Evolutionary conservation across 2,888 invertebrate genomes (phyloP), one percentile per base, ranked within the genome.

Genomic region (Agriopis aurantiaria): DNA sequence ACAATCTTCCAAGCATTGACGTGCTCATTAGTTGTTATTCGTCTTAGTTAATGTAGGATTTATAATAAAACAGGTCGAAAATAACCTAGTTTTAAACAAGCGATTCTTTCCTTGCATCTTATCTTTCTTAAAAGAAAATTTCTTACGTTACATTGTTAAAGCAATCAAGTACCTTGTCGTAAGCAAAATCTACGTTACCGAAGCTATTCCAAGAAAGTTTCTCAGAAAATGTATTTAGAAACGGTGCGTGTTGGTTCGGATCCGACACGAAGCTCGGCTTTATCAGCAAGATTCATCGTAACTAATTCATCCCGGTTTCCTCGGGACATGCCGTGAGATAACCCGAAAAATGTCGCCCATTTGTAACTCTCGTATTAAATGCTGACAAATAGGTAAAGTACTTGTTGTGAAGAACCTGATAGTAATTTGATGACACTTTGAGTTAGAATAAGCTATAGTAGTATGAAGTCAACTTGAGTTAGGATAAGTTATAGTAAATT

Each of bases 321-420:
- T 63, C 62, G 40, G 51, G 57, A 23, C 63, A 48, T n/a, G n/a
- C 14, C 33, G 58, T 62, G 62, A 69, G 73, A 76, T 75, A 76
- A 71, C 72, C 72, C 69, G 72, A 73, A 69, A 73, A 72, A 75
- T 69, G 76, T 57, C 58, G 68, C 46, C 60, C 69, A 69, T 75
- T 75, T 62, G 65, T 68, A 65, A 68, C 48, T 69, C 65, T 43
- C 59, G 67, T 62, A 69, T 62, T 71, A 64, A 69, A 71, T 61
- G 72, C 48, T 69, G 74, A 71, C 71, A 73, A 71, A 73, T 73
- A 64, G 66, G 69, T 67, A 40, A 14, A n/a, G 7, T 57, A 11
- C 14, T 43, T 7, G 43, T n/a, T 40, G 9, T 23, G 52, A 23
- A 51, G 9, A 51, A 51, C 17, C 51, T 17, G 51, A 23, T 33